Evolutionary conservation across 2,888 invertebrate species (phyloP).

Genomic region (Eutolmus rufibarbis): DNA sequence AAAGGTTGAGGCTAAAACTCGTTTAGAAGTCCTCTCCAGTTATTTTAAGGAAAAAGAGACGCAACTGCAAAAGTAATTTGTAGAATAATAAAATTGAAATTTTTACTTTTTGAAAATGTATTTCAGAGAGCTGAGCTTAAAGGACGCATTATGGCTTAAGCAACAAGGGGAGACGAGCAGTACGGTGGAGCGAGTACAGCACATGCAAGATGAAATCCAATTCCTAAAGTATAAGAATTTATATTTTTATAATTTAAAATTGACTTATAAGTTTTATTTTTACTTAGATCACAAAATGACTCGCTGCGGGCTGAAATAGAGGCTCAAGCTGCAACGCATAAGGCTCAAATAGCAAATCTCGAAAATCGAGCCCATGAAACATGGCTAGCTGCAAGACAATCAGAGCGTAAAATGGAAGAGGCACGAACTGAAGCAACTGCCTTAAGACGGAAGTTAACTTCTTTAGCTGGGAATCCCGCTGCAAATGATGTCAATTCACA

Average conservation of each 20-base stretch:
- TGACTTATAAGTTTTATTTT: constrained; percentile 33
- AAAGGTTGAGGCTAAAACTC: constrained; percentile 79
- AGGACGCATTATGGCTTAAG: constrained; percentile 79
- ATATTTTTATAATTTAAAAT: not conserved
- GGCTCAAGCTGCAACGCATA: constrained; percentile 77
- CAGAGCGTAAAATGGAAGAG: constrained; percentile 83
- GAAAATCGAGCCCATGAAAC: constrained; percentile 87
- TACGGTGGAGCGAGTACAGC: constrained; percentile 79
- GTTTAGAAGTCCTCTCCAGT: constrained; percentile 83
- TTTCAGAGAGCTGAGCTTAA: constrained; percentile 75
- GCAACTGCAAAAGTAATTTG: constrained; percentile 79
- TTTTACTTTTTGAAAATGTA: not conserved
- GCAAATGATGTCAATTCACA: constrained; percentile 40
- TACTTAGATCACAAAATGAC: constrained; percentile 66
- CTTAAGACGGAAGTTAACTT: constrained; percentile 68
- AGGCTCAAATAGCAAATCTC: constrained; percentile 75
- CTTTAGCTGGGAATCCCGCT: constrained; percentile 52
- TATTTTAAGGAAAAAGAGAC: constrained; percentile 92
- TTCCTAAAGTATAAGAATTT: constrained; percentile 72
- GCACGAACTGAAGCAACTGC: constrained; percentile 75
- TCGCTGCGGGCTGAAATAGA: constrained; percentile 81
- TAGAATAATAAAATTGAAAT: constrained; percentile 10
- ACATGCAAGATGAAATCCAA: constrained; percentile 80
- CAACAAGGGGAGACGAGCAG: constrained; percentile 83
- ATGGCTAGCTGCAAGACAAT: constrained; percentile 84